Evolutionary conservation across 2,888 invertebrate genomes (phyloP).

Genomic region (Coecobrya sp.): DNA sequence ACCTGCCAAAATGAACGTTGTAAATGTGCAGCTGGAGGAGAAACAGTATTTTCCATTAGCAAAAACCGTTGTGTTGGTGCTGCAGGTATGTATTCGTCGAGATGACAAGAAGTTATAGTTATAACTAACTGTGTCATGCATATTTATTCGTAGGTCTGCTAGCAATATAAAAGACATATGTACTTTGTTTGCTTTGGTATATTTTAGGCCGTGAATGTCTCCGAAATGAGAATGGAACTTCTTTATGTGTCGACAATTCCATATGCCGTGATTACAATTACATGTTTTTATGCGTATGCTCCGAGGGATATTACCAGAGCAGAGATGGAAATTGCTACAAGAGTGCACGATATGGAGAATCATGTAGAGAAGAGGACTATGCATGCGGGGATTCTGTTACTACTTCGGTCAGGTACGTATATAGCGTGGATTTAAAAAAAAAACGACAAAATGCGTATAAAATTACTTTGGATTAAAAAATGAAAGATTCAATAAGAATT

Average conservation of each 20-base stretch:
- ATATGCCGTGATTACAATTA: constrained; percentile 80
- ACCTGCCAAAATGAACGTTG: constrained; percentile 75
- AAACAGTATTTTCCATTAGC: constrained; percentile 80
- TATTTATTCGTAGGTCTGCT: too few relatives aligned
- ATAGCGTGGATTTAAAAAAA: neutral
- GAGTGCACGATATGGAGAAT: constrained; percentile 76
- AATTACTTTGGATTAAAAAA: neutral
- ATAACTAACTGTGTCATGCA: too few relatives aligned
- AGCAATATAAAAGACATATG: neutral
- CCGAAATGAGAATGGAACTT: constrained; percentile 66
- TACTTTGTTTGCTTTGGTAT: neutral
- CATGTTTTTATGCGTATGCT: constrained; percentile 80
- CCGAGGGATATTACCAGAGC: constrained; percentile 71
- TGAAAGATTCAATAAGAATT: too few relatives aligned
- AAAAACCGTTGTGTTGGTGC: constrained; percentile 81
- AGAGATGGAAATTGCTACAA: constrained; percentile 82
- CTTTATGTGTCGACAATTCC: constrained; percentile 74
- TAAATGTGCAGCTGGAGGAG: constrained; percentile 82
- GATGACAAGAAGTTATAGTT: too few relatives aligned
- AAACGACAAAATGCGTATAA: neutral
- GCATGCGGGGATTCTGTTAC: constrained; percentile 82
- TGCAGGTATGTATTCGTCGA: constrained; percentile 29
- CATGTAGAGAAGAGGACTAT: constrained; percentile 82
- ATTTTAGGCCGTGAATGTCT: constrained; percentile 78
- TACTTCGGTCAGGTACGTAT: constrained; percentile 71